Conservation (phyloP, 1,140 invertebrate species). For the Callitettix versicolor region DNA sequence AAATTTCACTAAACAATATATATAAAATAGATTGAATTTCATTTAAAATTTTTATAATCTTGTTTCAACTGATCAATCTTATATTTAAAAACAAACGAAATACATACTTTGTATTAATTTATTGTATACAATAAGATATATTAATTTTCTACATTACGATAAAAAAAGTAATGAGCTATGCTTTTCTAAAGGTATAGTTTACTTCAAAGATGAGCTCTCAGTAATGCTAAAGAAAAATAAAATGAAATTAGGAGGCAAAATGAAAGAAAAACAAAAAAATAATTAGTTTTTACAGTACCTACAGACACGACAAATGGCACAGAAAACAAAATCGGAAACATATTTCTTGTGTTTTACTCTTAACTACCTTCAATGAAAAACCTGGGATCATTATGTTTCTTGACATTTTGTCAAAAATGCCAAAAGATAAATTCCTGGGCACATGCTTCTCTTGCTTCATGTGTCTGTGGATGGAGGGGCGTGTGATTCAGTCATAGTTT, state of each 20-base stretch:
- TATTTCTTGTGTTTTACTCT: no score
- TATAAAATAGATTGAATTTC: no score
- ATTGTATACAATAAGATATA: conserved; percentile 9
- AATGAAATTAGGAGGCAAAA: conserved; percentile 6
- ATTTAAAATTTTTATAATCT: conserved; percentile 1
- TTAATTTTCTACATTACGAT: conserved; percentile 4
- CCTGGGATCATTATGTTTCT: conserved; percentile 11
- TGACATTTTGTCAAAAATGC: conserved; percentile 19
- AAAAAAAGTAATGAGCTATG: conserved; percentile 5
- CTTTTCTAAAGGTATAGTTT: conserved; percentile 27
- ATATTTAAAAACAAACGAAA: conserved; percentile 4
- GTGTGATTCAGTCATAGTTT: conserved; percentile 2
- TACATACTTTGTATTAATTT: conserved; percentile 8
- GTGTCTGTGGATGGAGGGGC: conserved; percentile 18
- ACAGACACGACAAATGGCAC: neutral
- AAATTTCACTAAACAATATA: no score
- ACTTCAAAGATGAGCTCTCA: conserved; percentile 24
- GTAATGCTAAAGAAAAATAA: conserved; percentile 7
- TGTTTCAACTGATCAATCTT: conserved; percentile 11
- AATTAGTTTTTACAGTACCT: no score
- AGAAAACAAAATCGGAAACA: no score
- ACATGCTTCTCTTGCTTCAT: conserved; percentile 18
- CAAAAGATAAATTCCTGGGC: conserved; percentile 13
- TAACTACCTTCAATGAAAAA: conserved; percentile 11
- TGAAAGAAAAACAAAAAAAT: neutral